A percentile compares a stretch with the other conserved stretches of the same genome.
Evolutionary conservation across 2,113 vertebrate genomes (phyloP).

Genomic region (Pyxicephalus adspersus): DNA sequence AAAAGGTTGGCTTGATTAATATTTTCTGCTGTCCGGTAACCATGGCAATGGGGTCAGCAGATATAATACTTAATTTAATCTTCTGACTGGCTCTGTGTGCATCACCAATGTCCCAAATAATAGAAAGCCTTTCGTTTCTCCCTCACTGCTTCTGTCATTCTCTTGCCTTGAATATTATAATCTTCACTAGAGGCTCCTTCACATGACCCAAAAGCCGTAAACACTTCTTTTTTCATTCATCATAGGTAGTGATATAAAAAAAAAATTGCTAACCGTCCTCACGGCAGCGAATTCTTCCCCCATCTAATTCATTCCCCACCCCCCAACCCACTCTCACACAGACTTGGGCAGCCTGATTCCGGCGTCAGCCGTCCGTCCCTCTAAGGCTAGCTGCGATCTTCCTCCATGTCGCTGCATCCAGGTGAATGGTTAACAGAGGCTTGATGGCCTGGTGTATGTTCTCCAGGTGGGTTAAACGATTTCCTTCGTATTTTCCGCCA

Average conservation of each 20-base stretch:
- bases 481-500: slow-evolving; percentile 65
- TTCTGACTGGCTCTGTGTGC: slow-evolving; percentile 82
- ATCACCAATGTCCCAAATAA: slow-evolving; percentile 79
- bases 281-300: slow-evolving; percentile 45
- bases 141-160: slow-evolving; percentile 62
- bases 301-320: slow-evolving; percentile 46
- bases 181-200: slow-evolving; percentile 74
- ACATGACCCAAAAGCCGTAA: slow-evolving; percentile 73
- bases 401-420: slow-evolving; percentile 59
- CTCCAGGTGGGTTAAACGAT: slow-evolving; percentile 74
- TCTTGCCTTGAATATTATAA: slow-evolving; percentile 70
- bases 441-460: slow-evolving; percentile 61
- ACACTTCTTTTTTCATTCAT: slow-evolving; percentile 59
- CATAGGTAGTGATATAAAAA: slow-evolving; percentile 62
- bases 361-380: slow-evolving; percentile 21
- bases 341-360: slow-evolving; percentile 67
- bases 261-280: slow-evolving; percentile 56
- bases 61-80: slow-evolving; percentile 99
- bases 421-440: slow-evolving; percentile 62
- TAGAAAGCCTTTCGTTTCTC: slow-evolving; percentile 71
- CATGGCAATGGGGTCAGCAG: slow-evolving; percentile 99
- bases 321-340: slow-evolving; percentile 51
- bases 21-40: slow-evolving; percentile 98
- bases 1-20: slow-evolving; percentile 94
- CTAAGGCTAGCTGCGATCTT: slow-evolving; percentile 41